Percentiles rank a stretch among this genome's conserved stretches.
Conservation (phyloP, 2,797 vertebrate species). For the Sebastes minor region DNA sequence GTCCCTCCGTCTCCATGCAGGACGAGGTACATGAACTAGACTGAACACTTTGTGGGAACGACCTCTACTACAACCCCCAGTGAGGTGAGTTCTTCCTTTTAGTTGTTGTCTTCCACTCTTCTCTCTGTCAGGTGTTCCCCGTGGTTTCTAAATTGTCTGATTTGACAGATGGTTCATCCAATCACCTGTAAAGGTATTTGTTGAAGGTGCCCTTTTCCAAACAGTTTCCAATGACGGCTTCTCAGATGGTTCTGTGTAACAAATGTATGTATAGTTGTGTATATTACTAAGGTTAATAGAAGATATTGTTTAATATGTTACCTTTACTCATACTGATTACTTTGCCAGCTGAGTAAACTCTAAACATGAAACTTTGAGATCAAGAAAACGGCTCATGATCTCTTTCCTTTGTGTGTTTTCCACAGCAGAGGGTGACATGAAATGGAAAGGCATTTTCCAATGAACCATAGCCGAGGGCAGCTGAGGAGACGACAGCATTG, state of each 20-base stretch:
- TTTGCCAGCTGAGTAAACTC: background rate
- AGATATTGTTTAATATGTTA: background rate
- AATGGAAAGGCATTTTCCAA: constrained; percentile 86
- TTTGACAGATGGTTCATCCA: background rate
- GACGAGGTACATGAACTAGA: constrained; percentile 94
- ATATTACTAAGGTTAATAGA: background rate
- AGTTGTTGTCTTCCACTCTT: background rate
- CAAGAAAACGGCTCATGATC: background rate
- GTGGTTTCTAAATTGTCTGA: background rate
- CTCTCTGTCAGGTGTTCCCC: too few species aligned
- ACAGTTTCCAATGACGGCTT: too few species aligned
- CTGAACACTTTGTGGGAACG: constrained; percentile 82
- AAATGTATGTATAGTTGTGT: background rate
- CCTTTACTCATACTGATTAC: background rate
- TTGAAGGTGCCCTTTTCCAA: too few species aligned
- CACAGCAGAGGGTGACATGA: constrained; percentile 72
- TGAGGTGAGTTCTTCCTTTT: constrained; percentile 78
- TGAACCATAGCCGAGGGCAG: constrained; percentile 73
- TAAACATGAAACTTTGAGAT: background rate
- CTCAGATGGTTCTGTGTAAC: too few species aligned
- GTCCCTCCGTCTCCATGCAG: constrained; percentile 88
- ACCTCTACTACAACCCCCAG: constrained; percentile 85
- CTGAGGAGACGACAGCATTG: constrained; percentile 81
- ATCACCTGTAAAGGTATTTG: too few species aligned
- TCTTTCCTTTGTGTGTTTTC: background rate